Base-by-base conservation (phyloP, 2,888 invertebrate genomes). In the Nesidiocoris tenuis region DNA sequence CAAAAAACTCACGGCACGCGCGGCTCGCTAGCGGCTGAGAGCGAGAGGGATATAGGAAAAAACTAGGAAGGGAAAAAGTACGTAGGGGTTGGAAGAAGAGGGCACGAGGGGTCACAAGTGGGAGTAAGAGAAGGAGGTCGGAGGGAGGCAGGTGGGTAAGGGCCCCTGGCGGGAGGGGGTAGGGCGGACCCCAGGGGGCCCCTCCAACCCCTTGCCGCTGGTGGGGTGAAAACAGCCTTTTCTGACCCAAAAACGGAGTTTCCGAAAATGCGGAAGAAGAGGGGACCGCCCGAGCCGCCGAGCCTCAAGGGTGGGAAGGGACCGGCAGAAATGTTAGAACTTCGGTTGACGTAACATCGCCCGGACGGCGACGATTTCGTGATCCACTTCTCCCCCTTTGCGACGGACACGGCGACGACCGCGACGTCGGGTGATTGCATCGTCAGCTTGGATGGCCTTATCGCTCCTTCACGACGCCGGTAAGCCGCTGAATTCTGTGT, bases 191-290 rank as follows among this genome's bases (percentile, higher is more conserved):
- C 59, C n/a, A 59, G 59, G 59, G 59, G 17, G n/a, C 59, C 3
- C 17, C 59, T 59, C 19, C 17, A 59, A n/a, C 17, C n/a, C 19
- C 59, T 19, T n/a, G 3, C 5, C 17, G 59, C 19, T 3, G 59
- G 59, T 65, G 65, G 65, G 65, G 65, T 24, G 23, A 65, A 65
- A 65, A 24, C 23, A 56, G 64, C 22, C 56, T 74, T 74, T 74
- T 74, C 74, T 74, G 74, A 74, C 74, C 74, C 74, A 74, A 74
- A 74, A 74, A 74, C 74, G 63, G 64, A 64, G 74, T 63, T 74
- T 22, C 55, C 22, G 64, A 64, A 23, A 57, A 54, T 21, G 64
- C 63, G 74, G 74, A 23, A 63, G 72, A n/a, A n/a, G 39, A 39
- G 39, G 39, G 39, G 39, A 39, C 39, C 39, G 5, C 12, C 12